A percentile compares a stretch with the other conserved stretches of the same genome.
These are phyloP conservation scores for Lithodes maja DNA, from an alignment of 2,888 invertebrate genomes.

Conservation along the genomic window DNA sequence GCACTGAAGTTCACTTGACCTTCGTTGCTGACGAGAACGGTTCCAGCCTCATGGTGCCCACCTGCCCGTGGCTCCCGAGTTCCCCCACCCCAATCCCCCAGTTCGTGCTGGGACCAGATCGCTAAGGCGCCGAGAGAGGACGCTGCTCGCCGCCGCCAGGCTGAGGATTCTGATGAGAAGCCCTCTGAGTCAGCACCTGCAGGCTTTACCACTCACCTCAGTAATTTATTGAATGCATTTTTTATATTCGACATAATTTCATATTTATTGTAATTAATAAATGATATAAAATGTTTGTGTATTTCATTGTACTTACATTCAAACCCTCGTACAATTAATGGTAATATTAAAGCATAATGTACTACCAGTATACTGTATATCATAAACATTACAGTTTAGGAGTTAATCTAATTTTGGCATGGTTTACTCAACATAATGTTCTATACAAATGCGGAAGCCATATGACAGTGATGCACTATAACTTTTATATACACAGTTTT, in stretches of 20 bases:
- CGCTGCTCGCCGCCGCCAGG: constrained; percentile 15
- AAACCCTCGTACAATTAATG: too few species aligned
- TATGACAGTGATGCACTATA: too few species aligned
- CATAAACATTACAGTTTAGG: too few species aligned
- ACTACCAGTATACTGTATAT: too few species aligned
- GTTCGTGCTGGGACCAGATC: constrained; percentile 59
- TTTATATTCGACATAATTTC: neutral
- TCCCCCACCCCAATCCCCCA: constrained; percentile 58
- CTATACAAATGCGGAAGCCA: too few species aligned
- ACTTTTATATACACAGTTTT: too few species aligned
- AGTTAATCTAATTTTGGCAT: too few species aligned
- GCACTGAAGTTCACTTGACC: constrained; percentile 14
- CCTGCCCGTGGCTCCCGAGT: constrained; percentile 57
- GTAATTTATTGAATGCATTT: neutral
- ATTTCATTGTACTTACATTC: too few species aligned
- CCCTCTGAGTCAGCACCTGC: neutral
- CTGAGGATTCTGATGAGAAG: neutral
- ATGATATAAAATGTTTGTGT: too few species aligned
- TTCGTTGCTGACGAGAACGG: constrained; percentile 51
- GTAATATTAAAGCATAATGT: too few species aligned
- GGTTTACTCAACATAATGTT: too few species aligned
- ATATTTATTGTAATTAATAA: constrained; percentile 2
- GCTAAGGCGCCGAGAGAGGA: constrained; percentile 27
- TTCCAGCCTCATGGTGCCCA: constrained; percentile 48
- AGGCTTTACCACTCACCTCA: neutral